Evolutionary conservation across 2,888 invertebrate species (phyloP), one percentile per base, ranked within the genome.

Genomic region (Pseudeuparius sepicola): DNA sequence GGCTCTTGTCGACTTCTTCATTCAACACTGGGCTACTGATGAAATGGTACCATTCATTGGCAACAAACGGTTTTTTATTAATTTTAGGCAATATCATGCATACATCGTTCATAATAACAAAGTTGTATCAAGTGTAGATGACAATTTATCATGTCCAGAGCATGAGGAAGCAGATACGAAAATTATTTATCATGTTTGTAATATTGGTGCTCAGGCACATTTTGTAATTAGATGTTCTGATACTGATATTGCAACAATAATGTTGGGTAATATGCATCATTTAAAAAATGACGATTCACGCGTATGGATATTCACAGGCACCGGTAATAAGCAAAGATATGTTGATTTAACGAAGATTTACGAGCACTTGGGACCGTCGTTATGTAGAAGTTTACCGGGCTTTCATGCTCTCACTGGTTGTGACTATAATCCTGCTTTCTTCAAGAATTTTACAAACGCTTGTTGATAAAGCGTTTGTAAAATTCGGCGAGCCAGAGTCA

Each of bases 11-110:
- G 31, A 46, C 26, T 52, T 51, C 35, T 47, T 41, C 28, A 45
- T 47, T 39, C 27, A 43, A 34, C 46, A 53, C 32, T 54, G 51
- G 51, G 44, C 47, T 30, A 33, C 40, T 37, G 45, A 47, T 41
- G 45, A 53, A 43, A 46, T 49, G 48, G 40, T 41, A 31, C 43
- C 47, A 36, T 48, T 51, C 31, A 43, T 51, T 44, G 46, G 37
- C 10, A 47, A 49, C 28, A 45, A 42, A 40, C 27, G 16, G 5
- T 44, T 51, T 33, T 25, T 20, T 16, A 39, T 46, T 1, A 46
- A 45, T 41, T 42, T 36, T 17, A 37, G 17, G 14, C 18, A 46
- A 38, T 47, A 40, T 40, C 39, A 46, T 49, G 35, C 55, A 47
- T 44, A 53, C 51, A 27, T 52, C 47, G 45, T 30, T 49, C 34